Conservation (phyloP, 2,888 invertebrate genomes). For the Hydrotaea diabolus region DNA sequence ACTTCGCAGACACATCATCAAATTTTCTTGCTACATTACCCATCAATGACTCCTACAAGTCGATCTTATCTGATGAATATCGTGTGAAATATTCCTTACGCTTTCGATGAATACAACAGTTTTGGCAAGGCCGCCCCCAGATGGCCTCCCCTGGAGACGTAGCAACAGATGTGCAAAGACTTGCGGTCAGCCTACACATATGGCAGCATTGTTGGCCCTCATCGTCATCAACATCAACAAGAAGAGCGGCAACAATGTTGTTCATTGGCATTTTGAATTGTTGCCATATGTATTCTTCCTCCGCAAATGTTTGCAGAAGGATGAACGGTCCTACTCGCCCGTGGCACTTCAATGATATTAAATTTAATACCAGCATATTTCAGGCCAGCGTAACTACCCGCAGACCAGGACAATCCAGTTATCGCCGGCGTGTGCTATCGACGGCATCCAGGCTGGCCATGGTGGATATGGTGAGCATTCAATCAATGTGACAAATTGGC, state of each 20-base stretch:
- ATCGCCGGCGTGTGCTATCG: not conserved
- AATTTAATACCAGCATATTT: slow-evolving; percentile 27
- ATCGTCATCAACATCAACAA: not conserved
- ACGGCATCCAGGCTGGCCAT: not conserved
- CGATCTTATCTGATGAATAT: too few relatives aligned
- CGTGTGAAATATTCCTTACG: not conserved
- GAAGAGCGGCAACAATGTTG: not conserved
- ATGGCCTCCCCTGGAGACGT: too few relatives aligned
- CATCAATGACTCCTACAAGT: too few relatives aligned
- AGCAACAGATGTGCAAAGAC: too few relatives aligned
- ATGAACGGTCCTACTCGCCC: not conserved
- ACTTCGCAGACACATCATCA: too few relatives aligned
- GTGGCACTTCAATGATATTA: not conserved
- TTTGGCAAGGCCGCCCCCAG: not conserved
- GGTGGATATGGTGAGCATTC: not conserved
- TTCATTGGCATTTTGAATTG: slow-evolving; percentile 25
- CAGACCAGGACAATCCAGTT: not conserved
- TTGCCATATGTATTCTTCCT: not conserved
- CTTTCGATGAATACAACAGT: not conserved
- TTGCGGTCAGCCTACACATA: not conserved
- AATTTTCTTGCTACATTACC: too few relatives aligned
- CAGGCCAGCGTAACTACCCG: not conserved
- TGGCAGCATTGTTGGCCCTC: not conserved
- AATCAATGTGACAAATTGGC: slow-evolving; percentile 45
- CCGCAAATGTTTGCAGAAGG: slow-evolving; percentile 6